Base-by-base conservation (phyloP, 2,113 vertebrate genomes). In the Hydropotes inermis region DNA sequence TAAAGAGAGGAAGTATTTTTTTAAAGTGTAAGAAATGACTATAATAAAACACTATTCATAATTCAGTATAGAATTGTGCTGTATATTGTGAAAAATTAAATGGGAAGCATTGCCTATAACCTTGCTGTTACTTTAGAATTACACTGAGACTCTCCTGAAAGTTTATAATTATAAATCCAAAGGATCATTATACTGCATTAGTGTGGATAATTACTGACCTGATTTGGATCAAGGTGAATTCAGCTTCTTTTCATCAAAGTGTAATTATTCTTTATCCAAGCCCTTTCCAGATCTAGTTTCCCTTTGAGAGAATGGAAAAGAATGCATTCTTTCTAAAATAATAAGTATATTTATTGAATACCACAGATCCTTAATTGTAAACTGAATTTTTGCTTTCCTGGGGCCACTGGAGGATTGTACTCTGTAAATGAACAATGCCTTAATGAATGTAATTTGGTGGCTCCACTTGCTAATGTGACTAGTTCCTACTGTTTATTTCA, bases 391-490 rank as follows among this genome's bases (percentile, higher is more conserved):
- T 97, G 43, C 91, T 97, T 97, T 97, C 95, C 92, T 95, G 55
- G 81, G 92, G 91, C 97, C 97, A 96, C 84, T 64, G 36, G 92
- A 97, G 87, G 94, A 96, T 96, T 94, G 84, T 7, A 89, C 47
- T 96, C 64, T 61, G 17, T 64, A 98, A 95, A 43, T 95, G 87
- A 98, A 97, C 97, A 98, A 96, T 98, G 95, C 78, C 85, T 96
- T 97, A 98, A 98, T 98, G 97, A 97, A 97, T 94, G 95, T 94
- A 98, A 98, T 98, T 97, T 96, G 47, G 96, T 97, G 89, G 88
- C 91, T 97, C 79, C 58, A 95, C 74, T 95, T 96, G 83, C 84
- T 98, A 97, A 96, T 96, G 94, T 98, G 91, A 96, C 89, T 91
- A 92, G 82, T 95, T 95, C 89, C 74, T 96, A 97, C 89, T 96